Evolutionary conservation across 2,888 invertebrate genomes (phyloP).

Genomic region (Tenthredo scrophulariae): DNA sequence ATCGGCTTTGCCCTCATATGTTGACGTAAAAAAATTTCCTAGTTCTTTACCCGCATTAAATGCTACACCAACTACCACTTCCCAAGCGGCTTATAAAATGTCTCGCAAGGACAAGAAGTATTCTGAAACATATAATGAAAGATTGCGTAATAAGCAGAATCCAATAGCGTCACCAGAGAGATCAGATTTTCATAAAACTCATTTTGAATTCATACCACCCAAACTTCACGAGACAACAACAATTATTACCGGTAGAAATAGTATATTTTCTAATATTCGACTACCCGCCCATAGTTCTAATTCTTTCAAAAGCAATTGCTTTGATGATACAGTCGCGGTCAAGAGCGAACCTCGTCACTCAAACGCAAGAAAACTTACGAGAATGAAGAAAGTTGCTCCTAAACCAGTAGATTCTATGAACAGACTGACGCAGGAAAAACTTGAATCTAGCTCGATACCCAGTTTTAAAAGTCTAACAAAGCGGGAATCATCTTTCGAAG

Average conservation of each 20-base stretch:
- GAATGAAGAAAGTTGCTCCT: constrained; percentile 22
- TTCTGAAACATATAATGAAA: constrained; percentile 75
- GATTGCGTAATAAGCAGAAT: constrained; percentile 63
- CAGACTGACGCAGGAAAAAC: not conserved
- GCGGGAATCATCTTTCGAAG: not conserved
- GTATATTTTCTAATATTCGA: not conserved
- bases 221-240: not conserved
- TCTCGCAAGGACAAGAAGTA: constrained; percentile 75
- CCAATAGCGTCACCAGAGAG: not conserved
- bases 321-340: not conserved
- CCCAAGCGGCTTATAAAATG: constrained; percentile 67
- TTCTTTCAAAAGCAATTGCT: not conserved
- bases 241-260: not conserved
- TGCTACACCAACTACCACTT: not conserved
- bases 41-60: not conserved
- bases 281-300: not conserved
- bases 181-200: not conserved
- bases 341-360: not conserved
- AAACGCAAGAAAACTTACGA: not conserved
- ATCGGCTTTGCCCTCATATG: not conserved
- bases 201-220: not conserved
- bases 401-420: not conserved
- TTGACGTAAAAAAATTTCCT: constrained; percentile 1
- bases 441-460: not conserved
- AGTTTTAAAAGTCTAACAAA: not conserved